Conservation (phyloP, 2,797 vertebrate genomes). For the Botia almorhae region DNA sequence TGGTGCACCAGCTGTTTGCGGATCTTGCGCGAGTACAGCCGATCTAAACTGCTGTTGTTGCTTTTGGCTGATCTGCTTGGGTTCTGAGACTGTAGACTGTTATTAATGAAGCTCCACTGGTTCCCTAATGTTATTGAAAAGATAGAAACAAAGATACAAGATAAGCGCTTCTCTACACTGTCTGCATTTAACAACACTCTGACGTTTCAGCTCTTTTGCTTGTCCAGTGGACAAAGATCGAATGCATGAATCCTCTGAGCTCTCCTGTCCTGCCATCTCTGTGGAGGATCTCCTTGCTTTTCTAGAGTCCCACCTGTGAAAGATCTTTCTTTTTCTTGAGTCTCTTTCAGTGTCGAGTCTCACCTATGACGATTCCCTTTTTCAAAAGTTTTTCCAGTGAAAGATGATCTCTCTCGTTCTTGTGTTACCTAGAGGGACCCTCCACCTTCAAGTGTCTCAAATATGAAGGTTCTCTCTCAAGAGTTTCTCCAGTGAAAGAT, state of each 20-base stretch:
- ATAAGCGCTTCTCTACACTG: background rate
- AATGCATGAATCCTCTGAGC: no score
- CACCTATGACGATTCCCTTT: slow-evolving; percentile 87
- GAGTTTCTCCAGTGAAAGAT: no score
- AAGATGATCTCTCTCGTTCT: no score
- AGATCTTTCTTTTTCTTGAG: background rate
- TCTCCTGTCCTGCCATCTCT: background rate
- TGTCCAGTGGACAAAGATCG: background rate
- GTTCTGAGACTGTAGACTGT: slow-evolving; percentile 94
- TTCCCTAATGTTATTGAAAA: slow-evolving; percentile 79
- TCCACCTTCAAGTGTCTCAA: no score
- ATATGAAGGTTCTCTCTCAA: no score
- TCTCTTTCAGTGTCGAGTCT: no score
- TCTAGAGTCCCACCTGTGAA: background rate
- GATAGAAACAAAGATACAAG: slow-evolving; percentile 9
- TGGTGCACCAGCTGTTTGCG: slow-evolving; percentile 98
- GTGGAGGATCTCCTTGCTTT: no score
- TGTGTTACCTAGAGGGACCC: no score
- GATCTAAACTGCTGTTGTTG: slow-evolving; percentile 90
- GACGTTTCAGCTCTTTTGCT: background rate
- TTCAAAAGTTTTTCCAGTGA: no score
- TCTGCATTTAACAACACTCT: background rate
- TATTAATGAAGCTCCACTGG: slow-evolving; percentile 99
- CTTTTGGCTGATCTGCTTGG: slow-evolving; percentile 90
- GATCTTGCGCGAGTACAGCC: slow-evolving; percentile 98